Evolutionary conservation across 2,113 vertebrate genomes (phyloP).

Genomic region (Gallinago undulata): DNA sequence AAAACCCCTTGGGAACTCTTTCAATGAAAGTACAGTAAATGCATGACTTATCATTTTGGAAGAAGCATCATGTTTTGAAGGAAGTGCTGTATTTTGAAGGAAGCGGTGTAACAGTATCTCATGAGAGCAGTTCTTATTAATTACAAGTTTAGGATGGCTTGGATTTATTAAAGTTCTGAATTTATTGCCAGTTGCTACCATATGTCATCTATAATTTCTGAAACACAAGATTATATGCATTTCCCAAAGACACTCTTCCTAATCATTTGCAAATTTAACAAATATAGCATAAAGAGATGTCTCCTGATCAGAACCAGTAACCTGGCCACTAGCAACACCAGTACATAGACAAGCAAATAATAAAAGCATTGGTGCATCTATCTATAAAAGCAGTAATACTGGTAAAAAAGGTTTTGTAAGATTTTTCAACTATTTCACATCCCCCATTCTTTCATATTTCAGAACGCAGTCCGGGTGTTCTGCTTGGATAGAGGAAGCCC

Average conservation of each 20-base stretch:
- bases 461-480: neutral
- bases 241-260: neutral
- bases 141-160: neutral
- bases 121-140: constrained; percentile 34
- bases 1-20: neutral
- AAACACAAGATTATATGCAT: neutral
- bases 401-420: neutral
- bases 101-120: neutral
- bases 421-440: neutral
- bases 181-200: neutral
- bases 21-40: neutral
- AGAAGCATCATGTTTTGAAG: neutral
- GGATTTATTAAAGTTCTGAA: constrained; percentile 14
- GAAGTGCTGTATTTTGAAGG: neutral
- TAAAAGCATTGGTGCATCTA: neutral
- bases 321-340: neutral
- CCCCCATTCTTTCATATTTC: neutral
- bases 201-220: neutral
- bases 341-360: neutral
- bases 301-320: neutral
- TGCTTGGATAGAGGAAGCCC: neutral
- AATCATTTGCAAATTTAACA: neutral
- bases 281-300: neutral
- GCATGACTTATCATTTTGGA: neutral
- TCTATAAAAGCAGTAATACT: neutral